Evolutionary conservation across 64 coral and sea anemone genomes (phyloP).

Genomic region (Montipora foliosa): DNA sequence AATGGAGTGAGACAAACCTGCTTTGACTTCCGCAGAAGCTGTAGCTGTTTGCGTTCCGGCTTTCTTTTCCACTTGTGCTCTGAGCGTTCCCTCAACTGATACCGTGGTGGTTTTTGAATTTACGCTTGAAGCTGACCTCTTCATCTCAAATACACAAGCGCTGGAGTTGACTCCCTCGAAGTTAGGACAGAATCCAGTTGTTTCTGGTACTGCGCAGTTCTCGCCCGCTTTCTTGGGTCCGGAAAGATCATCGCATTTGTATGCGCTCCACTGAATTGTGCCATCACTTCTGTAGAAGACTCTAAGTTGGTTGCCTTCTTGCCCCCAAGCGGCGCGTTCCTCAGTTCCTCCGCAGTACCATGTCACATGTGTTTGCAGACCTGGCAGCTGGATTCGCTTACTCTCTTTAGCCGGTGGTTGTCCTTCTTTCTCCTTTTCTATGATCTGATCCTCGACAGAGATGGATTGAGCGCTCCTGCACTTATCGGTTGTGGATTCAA

Average conservation of each 20-base stretch:
- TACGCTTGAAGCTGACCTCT: constrained; percentile 8
- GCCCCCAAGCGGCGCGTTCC: constrained; percentile 24
- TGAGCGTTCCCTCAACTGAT: constrained; percentile 14
- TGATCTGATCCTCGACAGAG: neutral
- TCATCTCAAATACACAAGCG: constrained; percentile 53
- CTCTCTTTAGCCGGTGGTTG: neutral
- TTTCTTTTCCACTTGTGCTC: constrained; percentile 29
- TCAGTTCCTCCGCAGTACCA: constrained; percentile 32
- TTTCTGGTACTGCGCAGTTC: constrained; percentile 41
- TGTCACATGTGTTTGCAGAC: neutral
- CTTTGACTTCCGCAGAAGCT: constrained; percentile 37
- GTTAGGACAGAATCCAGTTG: constrained; percentile 39
- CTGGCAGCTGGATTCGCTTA: neutral
- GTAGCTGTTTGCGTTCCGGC: constrained; percentile 26
- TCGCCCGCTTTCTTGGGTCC: constrained; percentile 35
- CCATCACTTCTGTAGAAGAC: constrained; percentile 25
- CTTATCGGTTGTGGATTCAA: neutral
- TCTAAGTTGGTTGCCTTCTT: constrained; percentile 34
- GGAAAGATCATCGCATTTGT: neutral
- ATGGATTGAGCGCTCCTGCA: neutral
- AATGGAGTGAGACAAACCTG: constrained; percentile 24
- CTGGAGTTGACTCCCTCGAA: constrained; percentile 17
- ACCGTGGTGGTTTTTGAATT: constrained; percentile 40
- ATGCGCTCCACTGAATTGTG: neutral
- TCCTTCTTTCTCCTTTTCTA: neutral